Percentiles rank a stretch among this genome's conserved stretches.
phyloP scores from a whole-genome alignment of 2,113 vertebrate species.

The Alligator sinensis region DNA sequence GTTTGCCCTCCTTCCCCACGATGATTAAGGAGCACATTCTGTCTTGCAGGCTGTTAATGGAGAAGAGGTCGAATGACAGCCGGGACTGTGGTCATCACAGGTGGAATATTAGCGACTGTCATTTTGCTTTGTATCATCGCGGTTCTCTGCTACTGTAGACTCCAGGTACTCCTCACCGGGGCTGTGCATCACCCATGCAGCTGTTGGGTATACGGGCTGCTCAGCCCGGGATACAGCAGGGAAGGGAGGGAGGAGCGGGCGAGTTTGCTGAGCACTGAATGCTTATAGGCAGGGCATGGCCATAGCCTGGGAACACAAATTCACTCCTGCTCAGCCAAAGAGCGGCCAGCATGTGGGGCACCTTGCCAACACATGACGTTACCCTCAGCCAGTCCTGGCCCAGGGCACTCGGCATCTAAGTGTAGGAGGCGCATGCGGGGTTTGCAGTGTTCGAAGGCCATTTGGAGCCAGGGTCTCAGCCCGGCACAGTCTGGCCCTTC shows the following conservation, averaged over 20 bases:
- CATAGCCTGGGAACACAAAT: not conserved
- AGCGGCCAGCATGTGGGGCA: not conserved
- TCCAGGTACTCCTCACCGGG: constrained; percentile 85
- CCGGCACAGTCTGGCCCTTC: not conserved
- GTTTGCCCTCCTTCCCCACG: not conserved
- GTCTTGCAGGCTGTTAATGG: constrained; percentile 89
- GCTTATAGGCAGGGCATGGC: not conserved
- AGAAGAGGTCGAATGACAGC: constrained; percentile 99
- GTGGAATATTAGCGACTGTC: constrained; percentile 98
- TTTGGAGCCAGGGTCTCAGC: not conserved
- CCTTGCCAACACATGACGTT: not conserved
- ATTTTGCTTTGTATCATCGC: constrained; percentile 98
- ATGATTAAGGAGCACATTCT: not conserved
- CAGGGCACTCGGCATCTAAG: not conserved
- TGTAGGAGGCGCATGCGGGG: not conserved
- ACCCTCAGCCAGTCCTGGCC: not conserved
- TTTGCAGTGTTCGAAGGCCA: not conserved
- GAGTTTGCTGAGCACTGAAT: not conserved
- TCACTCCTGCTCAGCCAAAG: not conserved
- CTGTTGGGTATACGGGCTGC: not conserved
- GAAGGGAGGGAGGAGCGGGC: no score
- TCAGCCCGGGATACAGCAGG: not conserved
- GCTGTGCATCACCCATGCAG: not conserved
- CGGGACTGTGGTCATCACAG: constrained; percentile 99
- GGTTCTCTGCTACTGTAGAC: constrained; percentile 97